phyloP scores from a whole-genome alignment of 2,797 vertebrate genomes.

The Oreortyx pictus region DNA sequence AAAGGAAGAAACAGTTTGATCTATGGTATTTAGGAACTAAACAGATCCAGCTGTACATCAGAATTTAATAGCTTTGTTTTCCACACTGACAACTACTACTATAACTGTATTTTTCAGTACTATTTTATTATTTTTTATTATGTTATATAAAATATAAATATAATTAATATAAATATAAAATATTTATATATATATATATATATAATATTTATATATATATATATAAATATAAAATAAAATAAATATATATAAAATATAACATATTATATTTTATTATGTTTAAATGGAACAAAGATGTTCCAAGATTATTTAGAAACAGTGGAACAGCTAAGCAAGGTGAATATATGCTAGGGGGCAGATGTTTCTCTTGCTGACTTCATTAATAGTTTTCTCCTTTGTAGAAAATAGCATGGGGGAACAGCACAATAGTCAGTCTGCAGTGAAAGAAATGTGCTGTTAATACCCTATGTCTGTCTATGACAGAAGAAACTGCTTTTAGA shows the following conservation, averaged over 20 bases:
- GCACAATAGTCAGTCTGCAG: background rate
- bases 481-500: background rate
- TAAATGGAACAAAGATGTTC: background rate
- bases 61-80: constrained; percentile 9
- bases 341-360: background rate
- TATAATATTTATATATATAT: no score
- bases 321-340: background rate
- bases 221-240: no score
- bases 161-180: no score
- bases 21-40: background rate
- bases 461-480: background rate
- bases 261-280: no score
- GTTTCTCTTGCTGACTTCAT: background rate
- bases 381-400: background rate
- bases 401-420: background rate
- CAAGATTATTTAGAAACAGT: background rate
- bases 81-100: constrained; percentile 8
- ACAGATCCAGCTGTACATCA: background rate
- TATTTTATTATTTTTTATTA: no score
- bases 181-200: no score
- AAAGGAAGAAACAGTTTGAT: constrained; percentile 21
- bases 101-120: background rate
- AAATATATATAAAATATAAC: no score
- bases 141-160: no score
- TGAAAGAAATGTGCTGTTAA: background rate